These are phyloP conservation scores for Ylistrum balloti DNA, from an alignment of 1,140 invertebrate species.

Conservation along the genomic window DNA sequence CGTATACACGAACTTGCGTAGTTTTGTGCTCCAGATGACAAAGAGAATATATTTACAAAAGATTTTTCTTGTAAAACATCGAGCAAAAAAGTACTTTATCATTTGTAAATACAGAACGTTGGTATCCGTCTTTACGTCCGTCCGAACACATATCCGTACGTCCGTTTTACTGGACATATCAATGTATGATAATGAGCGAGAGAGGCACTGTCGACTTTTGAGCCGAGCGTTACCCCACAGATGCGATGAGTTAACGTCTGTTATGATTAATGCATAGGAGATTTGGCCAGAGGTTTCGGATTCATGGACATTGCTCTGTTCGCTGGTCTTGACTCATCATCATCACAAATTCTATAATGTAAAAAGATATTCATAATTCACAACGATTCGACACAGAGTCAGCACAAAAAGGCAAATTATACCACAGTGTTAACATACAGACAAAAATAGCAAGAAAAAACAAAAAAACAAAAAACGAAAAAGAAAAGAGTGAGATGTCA, in stretches of 20 bases:
- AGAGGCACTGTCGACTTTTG: neutral
- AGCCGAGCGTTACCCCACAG: neutral
- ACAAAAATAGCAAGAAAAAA: too few species aligned
- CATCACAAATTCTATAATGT: neutral
- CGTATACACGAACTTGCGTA: constrained; percentile 32
- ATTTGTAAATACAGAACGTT: neutral
- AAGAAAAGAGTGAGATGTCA: too few species aligned
- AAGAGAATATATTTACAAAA: neutral
- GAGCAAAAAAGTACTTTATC: neutral
- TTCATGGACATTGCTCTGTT: neutral
- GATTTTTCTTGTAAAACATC: neutral
- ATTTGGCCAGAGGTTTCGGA: neutral
- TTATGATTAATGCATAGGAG: constrained; percentile 3
- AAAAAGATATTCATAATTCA: too few species aligned
- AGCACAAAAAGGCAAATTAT: too few species aligned
- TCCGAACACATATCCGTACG: constrained; percentile 1
- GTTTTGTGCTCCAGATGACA: neutral
- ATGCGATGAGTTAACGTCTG: neutral
- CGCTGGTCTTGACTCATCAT: neutral
- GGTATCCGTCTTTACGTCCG: neutral
- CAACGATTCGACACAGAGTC: too few species aligned
- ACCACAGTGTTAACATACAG: too few species aligned
- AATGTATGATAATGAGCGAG: neutral
- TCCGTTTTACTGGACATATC: neutral
- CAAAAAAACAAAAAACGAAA: too few species aligned